Evolutionary conservation across 2,113 vertebrate genomes (phyloP).

Genomic region (Prinia subflava): DNA sequence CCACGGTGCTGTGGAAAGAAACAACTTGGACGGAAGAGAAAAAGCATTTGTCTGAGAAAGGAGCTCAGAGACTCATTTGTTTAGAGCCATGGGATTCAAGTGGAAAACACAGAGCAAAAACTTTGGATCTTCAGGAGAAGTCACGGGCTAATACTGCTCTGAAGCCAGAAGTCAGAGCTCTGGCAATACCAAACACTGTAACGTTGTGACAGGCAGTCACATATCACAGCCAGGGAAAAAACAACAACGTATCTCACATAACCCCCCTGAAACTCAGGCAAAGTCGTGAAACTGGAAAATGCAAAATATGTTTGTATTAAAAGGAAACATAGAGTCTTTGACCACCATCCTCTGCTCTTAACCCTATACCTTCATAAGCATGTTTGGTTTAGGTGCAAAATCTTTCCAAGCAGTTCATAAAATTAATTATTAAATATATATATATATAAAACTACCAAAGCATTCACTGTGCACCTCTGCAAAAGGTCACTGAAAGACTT

Average conservation of each 20-base stretch:
- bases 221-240: neutral
- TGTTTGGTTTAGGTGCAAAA: neutral
- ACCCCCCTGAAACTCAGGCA: neutral
- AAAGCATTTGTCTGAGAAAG: neutral
- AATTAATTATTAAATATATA: neutral
- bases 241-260: fast-evolving
- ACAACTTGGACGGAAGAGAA: neutral
- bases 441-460: neutral
- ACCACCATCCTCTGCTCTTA: neutral
- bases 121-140: neutral
- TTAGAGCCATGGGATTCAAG: neutral
- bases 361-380: neutral
- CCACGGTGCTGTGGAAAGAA: neutral
- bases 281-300: fast-evolving
- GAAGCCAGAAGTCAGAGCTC: neutral
- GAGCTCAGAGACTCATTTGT: neutral
- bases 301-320: neutral
- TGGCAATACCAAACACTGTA: neutral
- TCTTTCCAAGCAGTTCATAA: neutral
- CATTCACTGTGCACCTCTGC: neutral
- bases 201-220: fast-evolving
- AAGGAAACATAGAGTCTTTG: neutral
- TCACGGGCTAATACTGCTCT: fast-evolving
- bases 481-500: neutral
- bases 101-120: fast-evolving